phyloP scores from a whole-genome alignment of 2,797 vertebrate species.

The Zalophus californianus region DNA sequence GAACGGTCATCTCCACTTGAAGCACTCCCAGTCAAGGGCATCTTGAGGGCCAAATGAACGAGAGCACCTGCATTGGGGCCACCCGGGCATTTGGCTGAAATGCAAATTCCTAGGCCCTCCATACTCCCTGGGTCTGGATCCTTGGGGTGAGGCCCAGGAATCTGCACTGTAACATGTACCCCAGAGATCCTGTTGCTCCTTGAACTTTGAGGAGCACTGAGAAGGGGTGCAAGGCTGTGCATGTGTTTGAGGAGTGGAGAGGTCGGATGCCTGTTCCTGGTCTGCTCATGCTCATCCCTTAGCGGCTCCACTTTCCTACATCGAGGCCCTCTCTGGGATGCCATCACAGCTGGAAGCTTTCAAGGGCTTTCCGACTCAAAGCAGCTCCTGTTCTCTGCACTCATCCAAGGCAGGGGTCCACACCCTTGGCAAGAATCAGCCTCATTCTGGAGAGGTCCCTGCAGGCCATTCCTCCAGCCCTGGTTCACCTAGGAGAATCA shows the following conservation, averaged over 20 bases:
- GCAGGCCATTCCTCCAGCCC: neutral
- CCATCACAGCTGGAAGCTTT: neutral
- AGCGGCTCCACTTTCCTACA: neutral
- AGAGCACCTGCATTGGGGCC: neutral
- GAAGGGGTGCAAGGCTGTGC: neutral
- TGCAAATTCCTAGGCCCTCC: neutral
- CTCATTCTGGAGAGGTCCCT: neutral
- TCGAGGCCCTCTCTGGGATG: neutral
- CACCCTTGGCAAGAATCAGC: neutral
- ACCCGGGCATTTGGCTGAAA: neutral
- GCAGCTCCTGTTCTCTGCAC: neutral
- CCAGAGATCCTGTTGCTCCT: neutral
- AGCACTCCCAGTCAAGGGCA: accelerated
- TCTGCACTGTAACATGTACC: neutral
- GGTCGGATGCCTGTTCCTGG: accelerated
- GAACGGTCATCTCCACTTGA: accelerated
- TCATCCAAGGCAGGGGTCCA: neutral
- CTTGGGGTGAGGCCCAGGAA: neutral
- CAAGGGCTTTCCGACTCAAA: neutral
- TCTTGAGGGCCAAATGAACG: neutral
- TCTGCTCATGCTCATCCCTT: neutral
- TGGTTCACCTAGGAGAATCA: neutral
- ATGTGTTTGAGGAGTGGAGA: accelerated
- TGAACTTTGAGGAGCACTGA: neutral
- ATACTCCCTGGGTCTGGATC: neutral